Percentiles rank a stretch among this genome's conserved stretches.
These are phyloP conservation scores for Zeus faber DNA, from an alignment of 2,113 vertebrate genomes.

Conservation along the genomic window DNA sequence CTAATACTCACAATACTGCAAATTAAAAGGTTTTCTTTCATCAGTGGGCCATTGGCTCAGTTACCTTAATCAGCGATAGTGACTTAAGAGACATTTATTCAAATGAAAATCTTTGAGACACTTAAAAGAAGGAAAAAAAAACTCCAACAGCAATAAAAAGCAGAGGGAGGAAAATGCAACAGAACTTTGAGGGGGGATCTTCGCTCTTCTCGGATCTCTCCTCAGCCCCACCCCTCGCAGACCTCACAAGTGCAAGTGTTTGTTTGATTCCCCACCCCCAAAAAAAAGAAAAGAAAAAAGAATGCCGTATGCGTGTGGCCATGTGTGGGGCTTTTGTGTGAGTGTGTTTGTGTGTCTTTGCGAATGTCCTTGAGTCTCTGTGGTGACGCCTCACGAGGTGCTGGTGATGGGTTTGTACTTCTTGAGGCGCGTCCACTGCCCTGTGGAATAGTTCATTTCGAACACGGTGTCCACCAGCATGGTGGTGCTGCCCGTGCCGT, in stretches of 20 bases:
- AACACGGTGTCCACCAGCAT: slow-evolving; percentile 99
- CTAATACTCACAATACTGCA: slow-evolving; percentile 32
- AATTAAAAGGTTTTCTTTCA: slow-evolving; percentile 10
- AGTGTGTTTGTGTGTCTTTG: not conserved
- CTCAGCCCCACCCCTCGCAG: slow-evolving; percentile 27
- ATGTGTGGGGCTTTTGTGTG: not conserved
- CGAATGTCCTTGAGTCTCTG: not conserved
- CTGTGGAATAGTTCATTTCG: slow-evolving; percentile 99
- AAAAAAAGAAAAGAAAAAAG: too few relatives aligned
- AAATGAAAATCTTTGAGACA: too few relatives aligned
- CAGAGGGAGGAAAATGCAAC: slow-evolving; percentile 12
- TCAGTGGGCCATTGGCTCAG: not conserved
- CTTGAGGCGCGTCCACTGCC: slow-evolving; percentile 98
- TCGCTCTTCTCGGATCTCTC: not conserved
- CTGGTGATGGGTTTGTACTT: slow-evolving; percentile 99
- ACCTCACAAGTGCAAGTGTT: slow-evolving; percentile 36
- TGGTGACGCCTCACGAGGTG: slow-evolving; percentile 79
- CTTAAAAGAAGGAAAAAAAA: too few relatives aligned
- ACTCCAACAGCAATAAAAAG: not conserved
- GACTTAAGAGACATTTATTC: too few relatives aligned
- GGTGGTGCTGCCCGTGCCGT: slow-evolving; percentile 97
- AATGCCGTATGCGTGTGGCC: slow-evolving; percentile 48
- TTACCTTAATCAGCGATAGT: too few relatives aligned
- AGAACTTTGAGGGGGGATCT: slow-evolving; percentile 26
- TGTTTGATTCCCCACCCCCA: too few relatives aligned